phyloP scores from a whole-genome alignment of 1,140 invertebrate genomes.

The Protaetia brevitarsis region DNA sequence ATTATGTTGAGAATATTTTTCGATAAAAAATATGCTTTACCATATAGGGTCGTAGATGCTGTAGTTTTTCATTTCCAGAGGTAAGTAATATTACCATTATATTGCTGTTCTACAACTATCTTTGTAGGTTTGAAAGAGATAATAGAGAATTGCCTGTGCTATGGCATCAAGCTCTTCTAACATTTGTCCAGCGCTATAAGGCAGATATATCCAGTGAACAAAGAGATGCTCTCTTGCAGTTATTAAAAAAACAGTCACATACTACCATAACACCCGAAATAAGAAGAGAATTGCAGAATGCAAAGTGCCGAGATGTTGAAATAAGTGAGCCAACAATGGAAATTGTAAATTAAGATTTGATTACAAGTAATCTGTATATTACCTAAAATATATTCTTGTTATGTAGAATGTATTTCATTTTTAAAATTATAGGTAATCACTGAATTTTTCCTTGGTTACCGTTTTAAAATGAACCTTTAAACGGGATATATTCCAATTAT shows the following conservation, averaged over 20 bases:
- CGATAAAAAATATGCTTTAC: conserved; percentile 97
- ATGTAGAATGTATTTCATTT: no score
- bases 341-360: background rate
- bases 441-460: no score
- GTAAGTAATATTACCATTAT: conserved; percentile 50
- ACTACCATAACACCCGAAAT: conserved; percentile 81
- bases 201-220: conserved; percentile 91
- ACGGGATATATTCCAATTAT: no score
- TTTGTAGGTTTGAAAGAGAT: conserved; percentile 79
- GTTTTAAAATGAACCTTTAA: no score
- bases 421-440: no score
- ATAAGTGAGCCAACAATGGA: background rate
- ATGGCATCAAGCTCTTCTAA: conserved; percentile 94
- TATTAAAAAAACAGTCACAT: conserved; percentile 77
- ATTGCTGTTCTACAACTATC: conserved; percentile 23
- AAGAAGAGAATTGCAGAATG: conserved; percentile 76
- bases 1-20: conserved; percentile 93
- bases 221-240: conserved; percentile 76
- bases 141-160: conserved; percentile 83
- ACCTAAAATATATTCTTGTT: no score
- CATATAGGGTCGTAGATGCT: conserved; percentile 92
- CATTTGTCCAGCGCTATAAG: conserved; percentile 95
- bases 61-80: conserved; percentile 93
- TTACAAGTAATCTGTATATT: no score
- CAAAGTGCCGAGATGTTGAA: conserved; percentile 78